Percentiles rank a stretch among this genome's conserved stretches.
phyloP scores from a whole-genome alignment of 2,113 vertebrate genomes.

The Chroicocephalus ridibundus region DNA sequence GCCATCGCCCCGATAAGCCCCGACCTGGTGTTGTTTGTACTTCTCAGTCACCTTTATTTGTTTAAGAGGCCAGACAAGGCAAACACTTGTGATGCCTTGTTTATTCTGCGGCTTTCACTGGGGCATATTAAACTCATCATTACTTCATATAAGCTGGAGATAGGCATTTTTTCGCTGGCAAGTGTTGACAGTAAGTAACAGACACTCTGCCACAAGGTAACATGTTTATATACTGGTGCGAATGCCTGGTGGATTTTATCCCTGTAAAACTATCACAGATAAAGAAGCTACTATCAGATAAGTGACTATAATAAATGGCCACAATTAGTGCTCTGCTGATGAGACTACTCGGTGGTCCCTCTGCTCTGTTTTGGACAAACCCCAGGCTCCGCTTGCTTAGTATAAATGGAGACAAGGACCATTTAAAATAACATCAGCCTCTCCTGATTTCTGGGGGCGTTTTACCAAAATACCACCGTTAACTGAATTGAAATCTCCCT shows the following conservation, averaged over 20 bases:
- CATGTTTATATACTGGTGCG: slow-evolving; percentile 76
- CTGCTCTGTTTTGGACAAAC: slow-evolving; percentile 69
- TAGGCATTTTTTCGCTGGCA: slow-evolving; percentile 68
- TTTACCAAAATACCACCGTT: background rate
- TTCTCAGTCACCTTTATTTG: slow-evolving; percentile 84
- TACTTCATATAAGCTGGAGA: slow-evolving; percentile 79
- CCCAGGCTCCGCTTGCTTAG: slow-evolving; percentile 67
- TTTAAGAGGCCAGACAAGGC: slow-evolving; percentile 89
- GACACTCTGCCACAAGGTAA: slow-evolving; percentile 77
- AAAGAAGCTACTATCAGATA: slow-evolving; percentile 89
- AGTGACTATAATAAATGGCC: slow-evolving; percentile 86
- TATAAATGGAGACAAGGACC: slow-evolving; percentile 24
- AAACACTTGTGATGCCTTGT: slow-evolving; percentile 85
- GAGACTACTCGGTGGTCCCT: slow-evolving; percentile 85
- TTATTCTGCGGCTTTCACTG: slow-evolving; percentile 87
- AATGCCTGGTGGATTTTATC: slow-evolving; percentile 81
- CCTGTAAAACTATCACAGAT: slow-evolving; percentile 84
- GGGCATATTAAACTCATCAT: slow-evolving; percentile 83
- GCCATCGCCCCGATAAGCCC: background rate
- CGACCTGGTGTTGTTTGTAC: slow-evolving; percentile 60
- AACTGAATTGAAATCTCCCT: slow-evolving; percentile 1
- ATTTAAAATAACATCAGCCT: slow-evolving; percentile 50
- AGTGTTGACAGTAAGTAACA: slow-evolving; percentile 86
- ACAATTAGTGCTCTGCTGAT: slow-evolving; percentile 80
- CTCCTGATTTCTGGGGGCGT: background rate